These are phyloP conservation scores for Myiagra hebetior DNA, from an alignment of 2,113 vertebrate species.

Conservation along the genomic window DNA sequence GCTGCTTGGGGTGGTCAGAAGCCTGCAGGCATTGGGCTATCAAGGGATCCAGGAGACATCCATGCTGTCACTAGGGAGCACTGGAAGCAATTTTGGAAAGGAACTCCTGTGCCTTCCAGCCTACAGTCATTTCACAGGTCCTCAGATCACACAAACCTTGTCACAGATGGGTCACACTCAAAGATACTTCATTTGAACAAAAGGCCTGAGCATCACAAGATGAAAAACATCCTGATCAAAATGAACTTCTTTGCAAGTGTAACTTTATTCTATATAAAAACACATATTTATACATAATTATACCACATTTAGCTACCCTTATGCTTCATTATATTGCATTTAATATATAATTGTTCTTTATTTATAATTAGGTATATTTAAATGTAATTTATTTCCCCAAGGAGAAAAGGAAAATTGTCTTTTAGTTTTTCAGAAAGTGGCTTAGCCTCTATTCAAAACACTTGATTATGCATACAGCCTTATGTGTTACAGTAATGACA, in stretches of 20 bases:
- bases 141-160: not conserved
- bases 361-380: not conserved
- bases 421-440: not conserved
- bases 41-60: rapidly evolving
- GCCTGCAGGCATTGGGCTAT: not conserved
- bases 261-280: not conserved
- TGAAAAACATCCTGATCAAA: not conserved
- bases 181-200: not conserved
- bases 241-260: not conserved
- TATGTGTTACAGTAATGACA: not conserved
- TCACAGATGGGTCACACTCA: not conserved
- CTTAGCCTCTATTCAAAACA: not conserved
- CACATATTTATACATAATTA: not conserved
- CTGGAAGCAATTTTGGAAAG: not conserved
- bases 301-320: not conserved
- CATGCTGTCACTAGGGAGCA: rapidly evolving
- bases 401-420: not conserved
- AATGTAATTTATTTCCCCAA: not conserved
- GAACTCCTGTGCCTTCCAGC: not conserved
- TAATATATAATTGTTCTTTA: not conserved
- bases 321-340: not conserved
- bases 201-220: not conserved
- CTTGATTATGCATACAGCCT: not conserved
- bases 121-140: not conserved
- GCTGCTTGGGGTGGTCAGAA: not conserved